These are phyloP conservation scores for Phalacrocorax brasilianus DNA, from an alignment of 2,113 vertebrate species.

Conservation along the genomic window DNA sequence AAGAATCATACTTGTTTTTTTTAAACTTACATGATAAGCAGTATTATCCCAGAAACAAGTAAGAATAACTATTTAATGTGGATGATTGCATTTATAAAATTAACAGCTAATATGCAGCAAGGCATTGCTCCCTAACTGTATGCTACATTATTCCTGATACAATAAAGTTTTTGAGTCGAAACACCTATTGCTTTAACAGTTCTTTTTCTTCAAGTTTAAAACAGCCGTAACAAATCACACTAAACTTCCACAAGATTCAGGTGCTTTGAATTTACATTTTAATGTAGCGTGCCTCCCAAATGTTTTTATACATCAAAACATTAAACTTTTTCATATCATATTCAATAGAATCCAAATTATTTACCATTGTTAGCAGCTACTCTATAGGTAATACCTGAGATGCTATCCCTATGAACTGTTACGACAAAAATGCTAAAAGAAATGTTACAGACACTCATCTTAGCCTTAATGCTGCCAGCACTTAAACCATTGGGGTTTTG, in stretches of 20 bases:
- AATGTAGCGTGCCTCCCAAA: neutral
- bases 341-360: neutral
- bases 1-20: neutral
- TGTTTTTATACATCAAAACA: neutral
- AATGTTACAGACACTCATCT: neutral
- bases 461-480: neutral
- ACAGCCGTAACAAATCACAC: neutral
- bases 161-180: neutral
- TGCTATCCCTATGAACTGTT: neutral
- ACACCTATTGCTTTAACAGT: neutral
- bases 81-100: neutral
- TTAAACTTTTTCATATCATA: neutral
- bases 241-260: neutral
- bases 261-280: neutral
- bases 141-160: neutral
- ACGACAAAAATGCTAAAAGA: neutral
- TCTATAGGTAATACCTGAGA: neutral
- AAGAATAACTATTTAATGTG: neutral
- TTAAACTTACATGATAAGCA: neutral
- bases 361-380: neutral
- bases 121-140: neutral
- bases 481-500: neutral
- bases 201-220: neutral
- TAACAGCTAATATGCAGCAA: neutral
- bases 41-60: neutral